These are phyloP conservation scores for Sparidentex hasta DNA, from an alignment of 2,797 vertebrate species.

Conservation along the genomic window DNA sequence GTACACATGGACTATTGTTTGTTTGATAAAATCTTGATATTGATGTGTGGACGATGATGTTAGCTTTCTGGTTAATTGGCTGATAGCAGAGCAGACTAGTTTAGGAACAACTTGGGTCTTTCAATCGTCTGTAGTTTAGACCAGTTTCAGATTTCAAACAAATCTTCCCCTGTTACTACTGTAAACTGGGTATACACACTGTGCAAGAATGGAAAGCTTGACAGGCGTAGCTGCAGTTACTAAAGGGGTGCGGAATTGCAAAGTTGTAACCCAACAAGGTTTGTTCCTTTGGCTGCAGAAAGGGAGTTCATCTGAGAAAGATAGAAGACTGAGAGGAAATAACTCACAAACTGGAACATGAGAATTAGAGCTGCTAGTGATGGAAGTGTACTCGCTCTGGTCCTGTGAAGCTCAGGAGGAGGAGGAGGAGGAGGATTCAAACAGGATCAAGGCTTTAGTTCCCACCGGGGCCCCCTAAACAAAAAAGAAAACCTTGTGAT, in stretches of 20 bases:
- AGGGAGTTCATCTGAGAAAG: slow-evolving; percentile 12
- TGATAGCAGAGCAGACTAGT: too few species aligned
- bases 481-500: slow-evolving; percentile 30
- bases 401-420: slow-evolving; percentile 37
- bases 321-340: slow-evolving; percentile 18
- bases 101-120: background rate
- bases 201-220: slow-evolving; percentile 44
- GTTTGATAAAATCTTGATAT: too few species aligned
- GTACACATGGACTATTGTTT: too few species aligned
- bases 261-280: background rate
- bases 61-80: too few species aligned
- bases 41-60: too few species aligned
- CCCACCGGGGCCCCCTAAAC: background rate
- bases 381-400: slow-evolving; percentile 29
- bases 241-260: background rate
- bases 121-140: background rate
- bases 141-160: background rate
- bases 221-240: slow-evolving; percentile 19
- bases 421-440: slow-evolving; percentile 36
- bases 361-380: slow-evolving; percentile 39
- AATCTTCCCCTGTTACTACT: background rate
- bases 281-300: slow-evolving; percentile 7
- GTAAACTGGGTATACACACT: background rate
- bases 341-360: slow-evolving; percentile 16
- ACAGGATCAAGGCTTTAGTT: slow-evolving; percentile 44